Base-by-base conservation (phyloP, 30 jellyfish, hydroid and myxozoan genomes). In the Nemopilema nomurai region DNA sequence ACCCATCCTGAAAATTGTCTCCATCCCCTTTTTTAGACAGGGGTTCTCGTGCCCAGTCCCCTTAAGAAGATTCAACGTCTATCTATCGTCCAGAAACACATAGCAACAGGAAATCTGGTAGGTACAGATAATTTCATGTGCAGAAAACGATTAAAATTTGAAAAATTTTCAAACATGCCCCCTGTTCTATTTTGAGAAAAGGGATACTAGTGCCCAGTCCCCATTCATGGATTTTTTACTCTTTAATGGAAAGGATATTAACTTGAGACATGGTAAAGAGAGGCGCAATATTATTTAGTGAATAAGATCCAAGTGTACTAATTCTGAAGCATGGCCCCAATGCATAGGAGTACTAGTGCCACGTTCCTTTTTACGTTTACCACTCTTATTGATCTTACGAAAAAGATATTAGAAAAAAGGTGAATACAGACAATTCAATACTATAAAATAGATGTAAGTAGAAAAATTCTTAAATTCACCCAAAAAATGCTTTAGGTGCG, bases 241-340 rank as follows among this genome's bases (percentile, higher is more conserved):
- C 57, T 41, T 41, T 41, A 6, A 41, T 41, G 57, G 57, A 41
- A 41, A 41, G 57, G 72, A 19, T 63, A 19, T 63, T 63, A 71
- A 29, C 31, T 17, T 71, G 81, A 71, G 67, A 71, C 67, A 20
- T 71, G 68, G 66, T 28, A 71, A 20, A n/a, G 29, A 71, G 29
- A 28, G 66, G 57, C 57, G 28, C 18, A 33, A 67, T 67, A 23
- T 67, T 0, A 67, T 67, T 13, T 71, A 71, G 66, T 71, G 7
- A 29, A 28, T 16, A 18, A 71, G 81, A 27, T 71, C 49, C 27
- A 13, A 28, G 67, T 71, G 80, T 71, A 28, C 22, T 0, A 22
- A 28, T 71, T 71, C 80, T 71, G 81, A 71, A 71, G 81, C 65
- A 70, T 7, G 62, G 23, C 80, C 80, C 80, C 81, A 71, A 29